A percentile compares a stretch with the other conserved stretches of the same genome.
These are phyloP conservation scores for Phrynocephalus versicolor DNA, from an alignment of 2,113 vertebrate genomes.

Conservation along the genomic window DNA sequence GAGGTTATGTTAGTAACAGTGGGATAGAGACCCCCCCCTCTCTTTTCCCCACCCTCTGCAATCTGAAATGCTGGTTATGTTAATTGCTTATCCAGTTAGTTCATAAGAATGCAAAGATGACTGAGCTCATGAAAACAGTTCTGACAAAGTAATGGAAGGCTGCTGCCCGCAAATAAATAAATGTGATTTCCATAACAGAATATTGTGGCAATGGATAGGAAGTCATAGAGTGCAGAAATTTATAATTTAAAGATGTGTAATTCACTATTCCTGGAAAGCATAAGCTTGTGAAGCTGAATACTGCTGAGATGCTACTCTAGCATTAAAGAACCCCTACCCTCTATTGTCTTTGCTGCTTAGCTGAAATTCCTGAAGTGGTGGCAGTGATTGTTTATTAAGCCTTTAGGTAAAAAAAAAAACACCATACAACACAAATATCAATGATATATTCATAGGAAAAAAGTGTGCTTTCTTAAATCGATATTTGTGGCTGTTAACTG, in stretches of 20 bases:
- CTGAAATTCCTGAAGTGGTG: conserved; percentile 8
- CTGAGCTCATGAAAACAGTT: conserved; percentile 65
- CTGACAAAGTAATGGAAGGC: conserved; percentile 75
- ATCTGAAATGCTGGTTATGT: conserved; percentile 57
- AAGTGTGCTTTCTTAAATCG: neutral
- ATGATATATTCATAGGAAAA: conserved; percentile 11
- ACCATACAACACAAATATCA: neutral
- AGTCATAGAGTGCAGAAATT: conserved; percentile 58
- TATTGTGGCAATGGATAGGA: conserved; percentile 49
- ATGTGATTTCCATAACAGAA: conserved; percentile 66
- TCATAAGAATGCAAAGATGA: conserved; percentile 65
- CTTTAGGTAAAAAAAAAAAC: conserved; percentile 11
- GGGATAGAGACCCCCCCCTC: conserved; percentile 26
- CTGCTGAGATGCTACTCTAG: neutral
- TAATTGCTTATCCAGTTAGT: conserved; percentile 80
- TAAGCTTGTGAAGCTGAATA: neutral
- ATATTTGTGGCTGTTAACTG: neutral
- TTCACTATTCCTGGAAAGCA: conserved; percentile 40
- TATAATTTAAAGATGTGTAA: conserved; percentile 57
- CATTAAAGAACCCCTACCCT: neutral
- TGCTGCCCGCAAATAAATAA: conserved; percentile 78
- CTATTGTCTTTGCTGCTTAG: conserved; percentile 11
- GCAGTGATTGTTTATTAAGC: conserved; percentile 28
- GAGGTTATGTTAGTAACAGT: conserved; percentile 66
- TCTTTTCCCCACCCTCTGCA: conserved; percentile 3